Evolutionary conservation across 2,113 vertebrate species (phyloP).

Genomic region (Oncorhynchus masou): DNA sequence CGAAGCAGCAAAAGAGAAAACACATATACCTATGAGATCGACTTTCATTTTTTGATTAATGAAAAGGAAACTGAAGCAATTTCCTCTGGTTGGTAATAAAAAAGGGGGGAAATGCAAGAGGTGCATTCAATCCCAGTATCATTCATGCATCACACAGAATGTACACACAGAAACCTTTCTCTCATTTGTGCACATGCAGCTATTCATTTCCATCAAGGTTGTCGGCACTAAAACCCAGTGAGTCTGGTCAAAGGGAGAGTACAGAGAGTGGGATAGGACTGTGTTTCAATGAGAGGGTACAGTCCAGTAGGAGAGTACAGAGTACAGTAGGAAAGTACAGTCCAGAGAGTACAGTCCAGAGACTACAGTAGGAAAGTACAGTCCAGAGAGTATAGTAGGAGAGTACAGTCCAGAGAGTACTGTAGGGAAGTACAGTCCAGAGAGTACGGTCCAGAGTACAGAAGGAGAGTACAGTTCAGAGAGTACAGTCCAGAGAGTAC

Average conservation of each 20-base stretch:
- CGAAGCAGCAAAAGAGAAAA: background rate
- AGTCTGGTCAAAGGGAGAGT: background rate
- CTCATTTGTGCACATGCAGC: slow-evolving; percentile 49
- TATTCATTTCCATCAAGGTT: slow-evolving; percentile 58
- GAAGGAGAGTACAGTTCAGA: too few relatives aligned
- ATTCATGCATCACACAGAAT: slow-evolving; percentile 65
- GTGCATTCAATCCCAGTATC: slow-evolving; percentile 62
- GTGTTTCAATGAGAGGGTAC: too few relatives aligned
- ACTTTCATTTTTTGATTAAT: slow-evolving; percentile 77
- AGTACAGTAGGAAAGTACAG: too few relatives aligned
- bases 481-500: too few relatives aligned
- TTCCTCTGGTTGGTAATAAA: slow-evolving; percentile 66
- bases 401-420: too few relatives aligned
- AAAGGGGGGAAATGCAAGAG: slow-evolving; percentile 59
- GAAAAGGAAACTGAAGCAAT: slow-evolving; percentile 76
- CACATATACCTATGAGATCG: slow-evolving; percentile 44
- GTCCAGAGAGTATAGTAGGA: too few relatives aligned
- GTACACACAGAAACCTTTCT: slow-evolving; percentile 65
- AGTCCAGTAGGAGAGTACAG: too few relatives aligned
- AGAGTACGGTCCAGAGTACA: too few relatives aligned
- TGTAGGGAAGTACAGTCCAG: too few relatives aligned
- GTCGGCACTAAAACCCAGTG: slow-evolving; percentile 17
- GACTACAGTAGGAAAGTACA: too few relatives aligned
- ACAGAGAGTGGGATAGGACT: too few relatives aligned
- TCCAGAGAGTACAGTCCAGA: too few relatives aligned